Percentiles rank a stretch among this genome's conserved stretches.
These are phyloP conservation scores for Folsomia manolachei DNA, from an alignment of 2,888 invertebrate species.

Conservation along the genomic window DNA sequence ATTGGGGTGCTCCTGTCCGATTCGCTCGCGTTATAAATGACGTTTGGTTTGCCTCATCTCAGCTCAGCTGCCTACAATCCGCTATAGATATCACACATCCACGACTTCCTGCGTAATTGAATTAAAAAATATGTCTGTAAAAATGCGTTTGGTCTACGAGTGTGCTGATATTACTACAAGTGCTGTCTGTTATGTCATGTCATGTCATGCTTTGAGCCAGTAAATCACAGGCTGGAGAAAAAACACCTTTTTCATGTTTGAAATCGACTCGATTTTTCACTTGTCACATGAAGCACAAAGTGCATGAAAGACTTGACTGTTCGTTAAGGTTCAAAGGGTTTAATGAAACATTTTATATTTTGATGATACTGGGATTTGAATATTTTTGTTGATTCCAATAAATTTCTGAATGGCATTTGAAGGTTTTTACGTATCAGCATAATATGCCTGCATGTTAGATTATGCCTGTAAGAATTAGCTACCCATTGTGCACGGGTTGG, in stretches of 20 bases:
- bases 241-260: slow-evolving; percentile 2
- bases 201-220: slow-evolving; percentile 1
- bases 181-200: neutral
- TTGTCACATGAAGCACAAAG: neutral
- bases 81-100: too few species aligned
- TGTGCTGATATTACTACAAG: too few species aligned
- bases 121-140: slow-evolving; percentile 2
- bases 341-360: too few species aligned
- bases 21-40: neutral
- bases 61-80: slow-evolving; percentile 1
- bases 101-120: slow-evolving; percentile 5
- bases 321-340: neutral
- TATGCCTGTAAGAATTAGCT: too few species aligned
- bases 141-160: neutral
- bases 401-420: too few species aligned
- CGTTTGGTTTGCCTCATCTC: neutral
- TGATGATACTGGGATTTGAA: too few species aligned
- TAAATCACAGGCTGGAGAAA: neutral
- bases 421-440: too few species aligned
- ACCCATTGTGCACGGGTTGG: too few species aligned
- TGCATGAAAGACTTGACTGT: neutral
- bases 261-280: slow-evolving; percentile 5
- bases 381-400: too few species aligned
- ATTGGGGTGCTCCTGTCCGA: neutral
- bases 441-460: too few species aligned